A percentile compares a stretch with the other conserved stretches of the same genome.
Conservation (phyloP, 1,140 invertebrate genomes). For the Belonocnema kinseyi region DNA sequence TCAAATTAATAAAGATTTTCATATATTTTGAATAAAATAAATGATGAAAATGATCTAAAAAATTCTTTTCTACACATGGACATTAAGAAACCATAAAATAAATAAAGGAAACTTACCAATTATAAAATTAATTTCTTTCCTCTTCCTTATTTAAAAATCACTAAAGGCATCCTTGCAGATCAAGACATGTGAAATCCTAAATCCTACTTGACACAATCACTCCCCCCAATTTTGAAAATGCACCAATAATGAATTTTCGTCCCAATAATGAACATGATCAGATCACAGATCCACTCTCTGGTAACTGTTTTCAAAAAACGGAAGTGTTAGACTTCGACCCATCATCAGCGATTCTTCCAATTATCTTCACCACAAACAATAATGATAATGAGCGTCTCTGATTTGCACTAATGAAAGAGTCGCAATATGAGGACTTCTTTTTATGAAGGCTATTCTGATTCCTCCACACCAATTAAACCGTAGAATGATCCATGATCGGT, state of each 20-base stretch:
- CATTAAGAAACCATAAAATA: background rate
- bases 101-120: background rate
- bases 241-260: conserved; percentile 7
- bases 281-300: conserved; percentile 1
- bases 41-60: no score
- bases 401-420: background rate
- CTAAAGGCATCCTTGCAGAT: background rate
- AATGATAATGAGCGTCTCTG: conserved; percentile 7
- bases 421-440: background rate
- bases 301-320: conserved; percentile 4
- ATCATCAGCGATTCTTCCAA: background rate
- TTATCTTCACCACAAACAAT: no score
- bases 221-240: background rate
- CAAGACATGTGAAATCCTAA: background rate
- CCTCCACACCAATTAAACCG: conserved; percentile 15
- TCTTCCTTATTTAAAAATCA: background rate
- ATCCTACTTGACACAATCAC: background rate
- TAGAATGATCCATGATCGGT: conserved; percentile 40
- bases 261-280: conserved; percentile 7
- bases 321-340: conserved; percentile 21
- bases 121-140: background rate
- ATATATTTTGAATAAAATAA: no score
- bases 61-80: no score
- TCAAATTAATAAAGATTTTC: no score
- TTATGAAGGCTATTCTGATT: background rate